Percentiles rank a stretch among this genome's conserved stretches.
These are phyloP conservation scores for Amazona vittata DNA, from an alignment of 2,113 vertebrate genomes.

Conservation along the genomic window DNA sequence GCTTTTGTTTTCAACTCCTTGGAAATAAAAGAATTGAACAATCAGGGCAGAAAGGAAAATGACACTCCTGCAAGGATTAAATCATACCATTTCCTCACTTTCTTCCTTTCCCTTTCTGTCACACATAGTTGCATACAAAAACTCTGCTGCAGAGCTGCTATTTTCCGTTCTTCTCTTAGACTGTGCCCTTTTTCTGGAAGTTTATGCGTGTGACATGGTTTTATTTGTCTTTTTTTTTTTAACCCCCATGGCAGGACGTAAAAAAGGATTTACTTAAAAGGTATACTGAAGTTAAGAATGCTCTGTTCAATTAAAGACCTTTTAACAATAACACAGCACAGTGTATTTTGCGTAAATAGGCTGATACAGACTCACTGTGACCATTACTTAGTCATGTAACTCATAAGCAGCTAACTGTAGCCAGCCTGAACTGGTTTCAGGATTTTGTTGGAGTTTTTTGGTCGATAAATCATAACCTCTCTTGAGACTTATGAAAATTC, in stretches of 20 bases:
- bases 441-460: constrained; percentile 45
- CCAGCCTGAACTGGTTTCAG: constrained; percentile 4
- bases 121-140: neutral
- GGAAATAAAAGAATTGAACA: neutral
- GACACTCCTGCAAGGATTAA: neutral
- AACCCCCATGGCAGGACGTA: neutral
- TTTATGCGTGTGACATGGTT: fast-evolving
- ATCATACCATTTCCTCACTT: neutral
- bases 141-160: neutral
- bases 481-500: constrained; percentile 56
- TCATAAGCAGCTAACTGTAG: constrained; percentile 6
- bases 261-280: neutral
- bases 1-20: neutral
- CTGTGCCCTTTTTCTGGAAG: neutral
- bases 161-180: neutral
- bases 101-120: neutral
- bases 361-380: neutral
- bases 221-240: neutral
- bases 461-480: constrained; percentile 57
- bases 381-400: constrained; percentile 27
- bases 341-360: neutral
- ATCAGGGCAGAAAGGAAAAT: neutral
- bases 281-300: neutral
- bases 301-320: neutral
- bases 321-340: neutral